phyloP scores from a whole-genome alignment of 2,113 vertebrate genomes.

The Hepsetus odoe region DNA sequence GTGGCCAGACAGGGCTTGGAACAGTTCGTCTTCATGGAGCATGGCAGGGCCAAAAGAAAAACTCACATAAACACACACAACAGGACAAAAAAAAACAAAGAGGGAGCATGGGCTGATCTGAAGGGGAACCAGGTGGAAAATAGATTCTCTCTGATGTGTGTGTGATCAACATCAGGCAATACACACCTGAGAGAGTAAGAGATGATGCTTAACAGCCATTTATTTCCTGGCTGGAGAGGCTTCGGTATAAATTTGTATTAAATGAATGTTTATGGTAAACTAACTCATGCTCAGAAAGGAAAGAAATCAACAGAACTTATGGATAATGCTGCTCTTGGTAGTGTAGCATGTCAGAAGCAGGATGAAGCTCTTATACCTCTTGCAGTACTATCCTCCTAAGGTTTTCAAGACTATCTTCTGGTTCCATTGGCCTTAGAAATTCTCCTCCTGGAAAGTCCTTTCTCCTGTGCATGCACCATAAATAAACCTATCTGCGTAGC shows the following conservation, averaged over 20 bases:
- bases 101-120: not conserved
- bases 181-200: not conserved
- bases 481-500: not conserved
- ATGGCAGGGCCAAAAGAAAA: not conserved
- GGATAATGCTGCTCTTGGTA: not conserved
- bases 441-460: not conserved
- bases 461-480: not conserved
- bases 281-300: not conserved
- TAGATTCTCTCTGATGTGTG: not conserved
- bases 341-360: no score
- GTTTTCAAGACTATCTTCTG: not conserved
- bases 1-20: not conserved
- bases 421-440: not conserved
- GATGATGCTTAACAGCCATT: not conserved
- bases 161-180: not conserved
- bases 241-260: not conserved
- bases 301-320: not conserved
- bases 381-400: not conserved
- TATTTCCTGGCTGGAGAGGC: not conserved
- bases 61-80: not conserved
- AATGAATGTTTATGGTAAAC: not conserved
- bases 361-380: no score
- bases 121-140: slow-evolving; percentile 34
- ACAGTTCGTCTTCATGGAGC: not conserved
- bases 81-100: slow-evolving; percentile 2